phyloP scores from a whole-genome alignment of 1,140 invertebrate species.

The Saccostrea glomerata region DNA sequence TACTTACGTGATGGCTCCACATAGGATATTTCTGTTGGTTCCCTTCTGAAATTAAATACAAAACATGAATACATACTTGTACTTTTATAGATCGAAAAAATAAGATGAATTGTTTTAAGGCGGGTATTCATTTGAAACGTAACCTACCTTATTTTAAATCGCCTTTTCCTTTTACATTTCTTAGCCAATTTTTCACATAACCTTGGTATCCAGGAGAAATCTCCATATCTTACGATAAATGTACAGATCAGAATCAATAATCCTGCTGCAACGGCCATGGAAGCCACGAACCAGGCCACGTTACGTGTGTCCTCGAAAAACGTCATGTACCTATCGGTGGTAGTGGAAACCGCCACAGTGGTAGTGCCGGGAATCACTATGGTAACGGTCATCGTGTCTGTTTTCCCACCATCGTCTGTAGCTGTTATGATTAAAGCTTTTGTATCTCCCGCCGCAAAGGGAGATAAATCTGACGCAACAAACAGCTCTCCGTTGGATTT shows the following conservation, averaged over 20 bases:
- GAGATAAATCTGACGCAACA: neutral
- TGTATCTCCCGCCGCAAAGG: neutral
- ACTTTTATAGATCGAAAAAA: too few species aligned
- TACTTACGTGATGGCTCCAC: slow-evolving; percentile 1
- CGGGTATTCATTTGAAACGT: too few species aligned
- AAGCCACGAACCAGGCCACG: neutral
- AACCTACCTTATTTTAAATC: neutral
- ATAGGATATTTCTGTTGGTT: slow-evolving; percentile 4
- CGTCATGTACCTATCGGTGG: slow-evolving; percentile 46
- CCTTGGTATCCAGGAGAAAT: neutral
- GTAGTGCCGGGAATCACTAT: slow-evolving; percentile 40
- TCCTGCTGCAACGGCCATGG: neutral
- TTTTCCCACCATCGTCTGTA: slow-evolving; percentile 35
- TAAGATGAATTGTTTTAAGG: too few species aligned
- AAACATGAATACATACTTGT: too few species aligned
- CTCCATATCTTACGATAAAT: neutral
- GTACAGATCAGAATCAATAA: neutral
- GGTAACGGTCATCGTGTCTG: slow-evolving; percentile 10
- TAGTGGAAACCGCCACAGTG: slow-evolving; percentile 30
- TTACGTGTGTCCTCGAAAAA: slow-evolving; percentile 44
- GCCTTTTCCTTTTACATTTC: neutral
- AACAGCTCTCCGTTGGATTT: neutral
- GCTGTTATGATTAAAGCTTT: neutral
- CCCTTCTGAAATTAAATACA: neutral
- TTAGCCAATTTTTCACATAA: neutral